A percentile compares a stretch with the other conserved stretches of the same genome.
Conservation (phyloP, 2,888 invertebrate species). For the Drosophila falleni region DNA sequence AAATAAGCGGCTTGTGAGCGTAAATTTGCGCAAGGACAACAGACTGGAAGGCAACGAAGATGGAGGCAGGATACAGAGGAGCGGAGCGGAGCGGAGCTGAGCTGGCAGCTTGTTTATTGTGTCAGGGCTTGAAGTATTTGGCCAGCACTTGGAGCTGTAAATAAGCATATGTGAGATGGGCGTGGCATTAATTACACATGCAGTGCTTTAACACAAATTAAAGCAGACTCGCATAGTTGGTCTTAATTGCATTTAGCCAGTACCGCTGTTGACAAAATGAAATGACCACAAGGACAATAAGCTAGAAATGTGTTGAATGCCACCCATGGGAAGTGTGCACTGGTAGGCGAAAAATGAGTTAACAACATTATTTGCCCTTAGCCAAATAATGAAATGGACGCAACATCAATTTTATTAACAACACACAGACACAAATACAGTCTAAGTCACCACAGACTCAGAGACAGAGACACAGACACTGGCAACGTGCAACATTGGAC, state of each 20-base stretch:
- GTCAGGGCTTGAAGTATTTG: constrained; percentile 60
- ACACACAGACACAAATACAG: constrained; percentile 5
- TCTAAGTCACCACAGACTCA: not conserved
- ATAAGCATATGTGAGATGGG: constrained; percentile 53
- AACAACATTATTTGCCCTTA: constrained; percentile 68
- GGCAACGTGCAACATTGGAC: constrained; percentile 35
- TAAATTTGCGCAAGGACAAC: constrained; percentile 58
- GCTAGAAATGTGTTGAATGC: constrained; percentile 46
- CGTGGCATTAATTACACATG: constrained; percentile 67
- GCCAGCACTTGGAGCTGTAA: constrained; percentile 56
- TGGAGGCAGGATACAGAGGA: not conserved
- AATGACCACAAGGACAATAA: constrained; percentile 45
- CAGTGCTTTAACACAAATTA: constrained; percentile 67
- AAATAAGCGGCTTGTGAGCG: constrained; percentile 62
- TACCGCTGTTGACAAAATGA: constrained; percentile 63
- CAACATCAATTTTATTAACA: constrained; percentile 69
- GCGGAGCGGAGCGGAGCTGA: not conserved
- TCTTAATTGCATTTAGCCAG: constrained; percentile 68
- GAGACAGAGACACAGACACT: not conserved
- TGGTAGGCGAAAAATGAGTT: constrained; percentile 66
- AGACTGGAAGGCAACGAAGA: constrained; percentile 27
- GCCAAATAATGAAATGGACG: constrained; percentile 52
- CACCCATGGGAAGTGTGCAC: constrained; percentile 55
- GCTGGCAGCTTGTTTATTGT: constrained; percentile 57
- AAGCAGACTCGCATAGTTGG: constrained; percentile 51